A percentile compares a stretch with the other conserved stretches of the same genome.
Conservation (phyloP, 2,797 vertebrate species). For the Euthynnus affinis region DNA sequence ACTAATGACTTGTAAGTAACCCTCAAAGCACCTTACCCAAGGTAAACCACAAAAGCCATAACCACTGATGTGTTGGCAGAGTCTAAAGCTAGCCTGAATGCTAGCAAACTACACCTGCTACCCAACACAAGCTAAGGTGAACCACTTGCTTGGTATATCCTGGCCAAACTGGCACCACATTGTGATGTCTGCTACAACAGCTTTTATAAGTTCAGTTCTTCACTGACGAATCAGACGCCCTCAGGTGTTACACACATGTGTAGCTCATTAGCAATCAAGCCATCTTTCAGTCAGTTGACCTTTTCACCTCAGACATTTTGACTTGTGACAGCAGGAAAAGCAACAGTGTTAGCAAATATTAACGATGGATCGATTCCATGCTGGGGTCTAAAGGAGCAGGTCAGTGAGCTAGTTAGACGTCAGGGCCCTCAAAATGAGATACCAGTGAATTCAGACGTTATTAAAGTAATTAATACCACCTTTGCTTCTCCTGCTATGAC, state of each 20-base stretch:
- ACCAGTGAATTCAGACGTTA: too few species aligned
- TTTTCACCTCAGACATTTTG: too few species aligned
- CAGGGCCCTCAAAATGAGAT: too few species aligned
- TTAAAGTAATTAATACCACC: too few species aligned
- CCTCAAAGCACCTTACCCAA: constrained; percentile 40
- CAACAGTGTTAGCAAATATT: too few species aligned
- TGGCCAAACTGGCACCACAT: not conserved
- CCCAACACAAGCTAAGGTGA: constrained; percentile 8
- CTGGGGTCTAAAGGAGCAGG: too few species aligned
- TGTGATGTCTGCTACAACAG: not conserved
- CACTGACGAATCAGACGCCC: not conserved
- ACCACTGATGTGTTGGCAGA: constrained; percentile 43
- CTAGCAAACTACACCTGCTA: constrained; percentile 70
- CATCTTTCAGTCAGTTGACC: too few species aligned
- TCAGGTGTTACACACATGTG: not conserved
- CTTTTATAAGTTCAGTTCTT: constrained; percentile 1
- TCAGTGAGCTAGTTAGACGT: too few species aligned
- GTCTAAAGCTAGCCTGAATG: constrained; percentile 62
- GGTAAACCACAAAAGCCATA: constrained; percentile 56
- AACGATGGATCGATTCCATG: too few species aligned
- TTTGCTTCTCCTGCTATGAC: too few species aligned
- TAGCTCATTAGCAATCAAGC: constrained; percentile 21
- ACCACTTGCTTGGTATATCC: not conserved
- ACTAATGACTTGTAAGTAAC: accelerated
- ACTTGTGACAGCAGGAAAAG: too few species aligned